Evolutionary conservation across 2,797 vertebrate genomes (phyloP), one percentile per base, ranked within the genome.

Genomic region (Danio choprae): DNA sequence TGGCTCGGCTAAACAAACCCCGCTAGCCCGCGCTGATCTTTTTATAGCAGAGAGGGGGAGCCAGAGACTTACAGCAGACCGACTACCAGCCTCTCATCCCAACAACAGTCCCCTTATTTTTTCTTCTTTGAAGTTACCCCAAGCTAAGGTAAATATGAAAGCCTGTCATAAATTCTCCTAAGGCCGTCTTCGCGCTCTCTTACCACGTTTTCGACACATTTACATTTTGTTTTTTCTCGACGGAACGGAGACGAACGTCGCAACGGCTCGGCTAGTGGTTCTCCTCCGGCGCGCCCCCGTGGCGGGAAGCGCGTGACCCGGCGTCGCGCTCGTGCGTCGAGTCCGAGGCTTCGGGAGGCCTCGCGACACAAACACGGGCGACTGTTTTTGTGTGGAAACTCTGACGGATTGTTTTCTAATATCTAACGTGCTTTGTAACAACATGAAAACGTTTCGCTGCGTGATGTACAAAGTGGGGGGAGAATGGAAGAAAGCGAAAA

Each of bases 261-360:
- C 74, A 53, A 55, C 60, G 60, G 46, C 74, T 65, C 74, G n/a
- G 62, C 74, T 65, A 67, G 65, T 69, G 53, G 51, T 59, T 41
- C 65, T 69, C 59, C 69, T 73, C 41, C 69, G 69, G 59, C 67
- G 77, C 77, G 67, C 70, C 41, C 59, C 78, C 69, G 78, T 46
- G 69, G 69, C 63, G 72, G 58, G 71, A 76, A 59, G 77, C 77
- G 69, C 71, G 55, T 74, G 70, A 78, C 69, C 64, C 63, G 71
- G 81, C 79, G 76, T 59, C 71, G 81, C 73, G 55, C 63, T 81
- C 67, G 40, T 53, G 74, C 69, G 46, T 50, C 9, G 59, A 81
- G 79, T 67, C 82, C 82, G 82, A 81, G 82, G 82, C 79, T 84
- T 77, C 79, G 48, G 22, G 15, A 81, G 83, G 82, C 82, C 82